phyloP scores from a whole-genome alignment of 2,888 invertebrate genomes.

The Limnephilus marmoratus region DNA sequence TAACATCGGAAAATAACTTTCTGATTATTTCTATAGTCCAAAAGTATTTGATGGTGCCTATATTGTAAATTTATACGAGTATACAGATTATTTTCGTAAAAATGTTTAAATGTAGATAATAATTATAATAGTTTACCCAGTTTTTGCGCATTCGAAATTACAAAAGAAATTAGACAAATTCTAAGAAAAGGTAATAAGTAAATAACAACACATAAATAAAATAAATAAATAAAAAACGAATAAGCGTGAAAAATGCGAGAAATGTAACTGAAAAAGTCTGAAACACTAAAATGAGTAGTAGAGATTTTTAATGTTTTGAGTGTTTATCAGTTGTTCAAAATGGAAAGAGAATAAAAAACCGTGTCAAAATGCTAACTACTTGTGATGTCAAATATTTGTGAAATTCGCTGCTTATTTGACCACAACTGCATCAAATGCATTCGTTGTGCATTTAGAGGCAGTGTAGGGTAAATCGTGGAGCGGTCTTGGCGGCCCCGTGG shows the following conservation, averaged over 20 bases:
- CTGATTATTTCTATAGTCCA: neutral
- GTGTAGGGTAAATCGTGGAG: neutral
- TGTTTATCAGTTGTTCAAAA: neutral
- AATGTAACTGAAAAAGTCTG: too few relatives aligned
- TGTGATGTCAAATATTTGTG: neutral
- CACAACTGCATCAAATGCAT: neutral
- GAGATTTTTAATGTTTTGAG: too few relatives aligned
- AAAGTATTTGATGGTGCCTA: neutral
- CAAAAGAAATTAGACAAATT: too few relatives aligned
- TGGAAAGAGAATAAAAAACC: neutral
- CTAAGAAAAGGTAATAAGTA: too few relatives aligned
- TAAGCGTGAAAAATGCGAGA: too few relatives aligned
- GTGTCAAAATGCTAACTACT: neutral
- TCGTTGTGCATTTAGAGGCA: neutral
- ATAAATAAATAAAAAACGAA: too few relatives aligned
- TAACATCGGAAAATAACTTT: neutral
- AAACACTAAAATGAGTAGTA: too few relatives aligned
- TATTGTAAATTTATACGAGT: neutral
- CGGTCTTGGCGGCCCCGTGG: neutral
- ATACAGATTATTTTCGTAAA: neutral
- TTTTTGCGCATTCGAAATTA: too few relatives aligned
- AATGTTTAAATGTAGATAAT: too few relatives aligned
- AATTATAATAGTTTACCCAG: too few relatives aligned
- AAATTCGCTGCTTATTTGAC: neutral
- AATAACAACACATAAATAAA: too few relatives aligned